Evolutionary conservation across 1,140 invertebrate genomes (phyloP).

Genomic region (Eubasilissa regina): DNA sequence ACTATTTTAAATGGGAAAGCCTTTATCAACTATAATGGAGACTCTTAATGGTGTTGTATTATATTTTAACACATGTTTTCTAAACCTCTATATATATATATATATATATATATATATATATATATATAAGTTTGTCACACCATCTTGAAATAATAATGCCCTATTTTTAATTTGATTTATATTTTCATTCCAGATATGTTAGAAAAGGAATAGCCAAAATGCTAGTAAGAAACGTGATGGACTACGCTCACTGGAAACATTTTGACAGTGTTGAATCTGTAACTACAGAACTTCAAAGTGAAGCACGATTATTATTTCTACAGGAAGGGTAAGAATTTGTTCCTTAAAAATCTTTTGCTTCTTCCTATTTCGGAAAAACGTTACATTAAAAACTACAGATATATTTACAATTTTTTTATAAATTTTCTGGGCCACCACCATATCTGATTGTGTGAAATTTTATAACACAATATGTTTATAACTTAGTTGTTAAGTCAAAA

Average conservation of each 20-base stretch:
- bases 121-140: too few species aligned
- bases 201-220: slow-evolving; percentile 50
- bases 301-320: slow-evolving; percentile 52
- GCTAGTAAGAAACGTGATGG: slow-evolving; percentile 43
- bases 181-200: slow-evolving; percentile 46
- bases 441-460: not conserved
- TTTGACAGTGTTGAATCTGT: slow-evolving; percentile 54
- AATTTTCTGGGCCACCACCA: not conserved
- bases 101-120: too few species aligned
- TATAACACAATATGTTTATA: not conserved
- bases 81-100: too few species aligned
- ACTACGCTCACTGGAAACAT: slow-evolving; percentile 32
- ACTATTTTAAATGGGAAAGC: too few species aligned
- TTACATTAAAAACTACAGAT: too few species aligned
- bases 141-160: too few species aligned
- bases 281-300: slow-evolving; percentile 54
- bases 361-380: not conserved
- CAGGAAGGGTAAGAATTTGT: slow-evolving; percentile 41
- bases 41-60: too few species aligned
- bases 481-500: not conserved
- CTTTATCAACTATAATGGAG: too few species aligned
- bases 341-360: not conserved
- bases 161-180: too few species aligned
- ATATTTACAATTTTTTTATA: too few species aligned
- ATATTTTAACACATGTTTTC: too few species aligned